These are phyloP conservation scores for Chrysotoxum bicinctum DNA, from an alignment of 2,888 invertebrate species.

Conservation along the genomic window DNA sequence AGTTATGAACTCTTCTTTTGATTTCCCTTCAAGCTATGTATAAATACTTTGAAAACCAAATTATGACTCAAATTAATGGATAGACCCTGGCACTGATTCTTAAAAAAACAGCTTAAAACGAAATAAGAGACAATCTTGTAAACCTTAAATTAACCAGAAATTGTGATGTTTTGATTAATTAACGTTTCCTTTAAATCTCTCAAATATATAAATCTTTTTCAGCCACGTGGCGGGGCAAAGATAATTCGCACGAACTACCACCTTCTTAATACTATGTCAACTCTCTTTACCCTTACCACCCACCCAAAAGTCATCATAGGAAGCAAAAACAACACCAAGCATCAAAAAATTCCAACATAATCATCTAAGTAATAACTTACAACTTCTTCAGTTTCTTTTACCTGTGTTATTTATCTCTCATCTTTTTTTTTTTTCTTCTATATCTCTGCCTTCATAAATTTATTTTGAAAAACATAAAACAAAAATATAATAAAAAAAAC, in stretches of 20 bases:
- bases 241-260: constrained; percentile 18
- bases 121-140: neutral
- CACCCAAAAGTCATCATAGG: neutral
- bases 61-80: no score
- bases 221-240: neutral
- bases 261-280: neutral
- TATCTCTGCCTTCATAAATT: constrained; percentile 61
- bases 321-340: constrained; percentile 1
- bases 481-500: constrained; percentile 6
- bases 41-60: no score
- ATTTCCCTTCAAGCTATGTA: no score
- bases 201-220: neutral
- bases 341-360: constrained; percentile 34
- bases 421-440: constrained; percentile 27
- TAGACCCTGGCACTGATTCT: no score
- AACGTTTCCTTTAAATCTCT: neutral
- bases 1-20: no score
- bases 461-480: constrained; percentile 41
- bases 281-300: neutral
- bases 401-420: constrained; percentile 66
- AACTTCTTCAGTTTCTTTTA: constrained; percentile 65
- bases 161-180: constrained; percentile 2
- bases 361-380: constrained; percentile 61
- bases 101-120: no score
- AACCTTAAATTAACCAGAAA: neutral